Evolutionary conservation across 2,113 vertebrate genomes (phyloP).

Genomic region (Laterallus jamaicensis): DNA sequence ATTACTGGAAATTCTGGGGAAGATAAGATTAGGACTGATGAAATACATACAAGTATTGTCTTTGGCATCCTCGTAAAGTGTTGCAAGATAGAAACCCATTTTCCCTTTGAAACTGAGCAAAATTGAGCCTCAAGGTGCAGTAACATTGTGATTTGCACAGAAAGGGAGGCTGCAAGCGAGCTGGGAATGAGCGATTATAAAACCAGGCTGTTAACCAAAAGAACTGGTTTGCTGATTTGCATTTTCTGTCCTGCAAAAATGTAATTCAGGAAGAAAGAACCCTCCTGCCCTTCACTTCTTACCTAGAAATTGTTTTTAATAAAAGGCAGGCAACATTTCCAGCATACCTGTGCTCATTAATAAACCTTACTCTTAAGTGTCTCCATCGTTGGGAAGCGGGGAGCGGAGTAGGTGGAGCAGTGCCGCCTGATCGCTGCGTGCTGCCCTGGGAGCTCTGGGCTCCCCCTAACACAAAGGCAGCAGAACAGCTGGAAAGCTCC

Average conservation of each 20-base stretch:
- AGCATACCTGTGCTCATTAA: neutral
- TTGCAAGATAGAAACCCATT: neutral
- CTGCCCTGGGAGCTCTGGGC: neutral
- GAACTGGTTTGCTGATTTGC: neutral
- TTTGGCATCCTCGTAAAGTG: neutral
- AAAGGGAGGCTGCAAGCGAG: neutral
- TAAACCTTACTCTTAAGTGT: neutral
- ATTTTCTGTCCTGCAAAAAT: neutral
- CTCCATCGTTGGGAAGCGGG: neutral
- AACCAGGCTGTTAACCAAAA: neutral
- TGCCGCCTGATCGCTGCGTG: neutral
- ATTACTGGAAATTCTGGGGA: neutral
- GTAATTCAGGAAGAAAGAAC: neutral
- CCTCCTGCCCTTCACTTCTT: neutral
- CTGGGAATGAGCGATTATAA: neutral
- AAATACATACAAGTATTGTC: neutral
- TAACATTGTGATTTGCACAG: neutral
- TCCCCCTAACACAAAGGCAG: fast-evolving
- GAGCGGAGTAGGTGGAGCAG: neutral
- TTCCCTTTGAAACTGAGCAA: neutral
- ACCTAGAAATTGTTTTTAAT: neutral
- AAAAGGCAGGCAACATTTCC: neutral
- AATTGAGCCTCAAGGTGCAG: neutral
- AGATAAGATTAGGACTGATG: neutral
- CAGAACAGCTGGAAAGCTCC: neutral